These are phyloP conservation scores for Fundulus diaphanus DNA, from an alignment of 2,797 vertebrate genomes.

Conservation along the genomic window DNA sequence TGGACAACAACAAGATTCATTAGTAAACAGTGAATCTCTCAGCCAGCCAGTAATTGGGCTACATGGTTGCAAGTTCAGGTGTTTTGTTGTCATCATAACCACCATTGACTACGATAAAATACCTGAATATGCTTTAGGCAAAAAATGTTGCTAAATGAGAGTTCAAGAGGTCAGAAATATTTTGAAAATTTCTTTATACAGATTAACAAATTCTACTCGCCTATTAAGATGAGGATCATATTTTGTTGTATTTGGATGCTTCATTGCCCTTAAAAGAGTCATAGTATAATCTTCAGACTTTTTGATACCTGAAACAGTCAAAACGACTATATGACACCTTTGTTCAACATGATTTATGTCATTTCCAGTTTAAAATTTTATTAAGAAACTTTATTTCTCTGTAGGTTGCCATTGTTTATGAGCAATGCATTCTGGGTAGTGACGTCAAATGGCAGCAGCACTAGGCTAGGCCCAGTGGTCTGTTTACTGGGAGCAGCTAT, in stretches of 20 bases:
- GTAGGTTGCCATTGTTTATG: too few relatives aligned
- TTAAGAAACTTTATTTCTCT: too few relatives aligned
- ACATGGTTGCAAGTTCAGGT: background rate
- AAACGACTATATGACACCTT: too few relatives aligned
- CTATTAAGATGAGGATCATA: background rate
- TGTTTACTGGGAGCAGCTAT: too few relatives aligned
- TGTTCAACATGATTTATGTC: too few relatives aligned
- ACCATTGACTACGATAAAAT: background rate
- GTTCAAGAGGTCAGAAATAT: background rate
- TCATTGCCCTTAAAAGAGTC: background rate
- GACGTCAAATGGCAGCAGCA: too few relatives aligned
- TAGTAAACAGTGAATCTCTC: constrained; percentile 5
- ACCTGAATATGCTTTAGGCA: background rate
- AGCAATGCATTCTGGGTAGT: too few relatives aligned
- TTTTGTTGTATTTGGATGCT: background rate
- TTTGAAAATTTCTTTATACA: background rate
- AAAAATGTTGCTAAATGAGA: background rate
- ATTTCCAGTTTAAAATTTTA: too few relatives aligned
- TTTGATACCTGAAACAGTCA: background rate
- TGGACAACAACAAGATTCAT: background rate
- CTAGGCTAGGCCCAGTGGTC: too few relatives aligned
- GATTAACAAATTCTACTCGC: background rate
- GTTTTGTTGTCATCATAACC: background rate
- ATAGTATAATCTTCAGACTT: too few relatives aligned
- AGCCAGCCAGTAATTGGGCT: background rate